Conservation (phyloP, 2,113 vertebrate species). For the Bungarus multicinctus region DNA sequence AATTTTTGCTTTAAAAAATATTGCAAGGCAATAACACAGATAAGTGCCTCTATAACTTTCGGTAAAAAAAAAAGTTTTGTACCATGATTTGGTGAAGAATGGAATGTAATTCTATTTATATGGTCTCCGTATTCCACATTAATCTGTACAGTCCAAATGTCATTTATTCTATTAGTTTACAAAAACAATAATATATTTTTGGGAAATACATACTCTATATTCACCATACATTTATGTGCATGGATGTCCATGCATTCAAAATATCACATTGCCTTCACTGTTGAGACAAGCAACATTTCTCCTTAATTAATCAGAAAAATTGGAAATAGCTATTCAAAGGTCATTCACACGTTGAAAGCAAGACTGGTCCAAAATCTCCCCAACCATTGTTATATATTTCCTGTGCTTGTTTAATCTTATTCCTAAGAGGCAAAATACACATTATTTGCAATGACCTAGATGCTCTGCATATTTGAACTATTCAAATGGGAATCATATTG, state of each 20-base stretch:
- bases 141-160: conserved; percentile 68
- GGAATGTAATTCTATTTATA: conserved; percentile 65
- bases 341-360: neutral
- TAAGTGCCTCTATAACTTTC: conserved; percentile 58
- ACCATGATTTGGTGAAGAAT: conserved; percentile 65
- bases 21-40: conserved; percentile 66
- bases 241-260: conserved; percentile 34
- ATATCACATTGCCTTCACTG: conserved; percentile 28
- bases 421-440: conserved; percentile 39
- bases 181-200: conserved; percentile 71
- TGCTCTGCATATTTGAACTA: conserved; percentile 29
- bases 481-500: neutral
- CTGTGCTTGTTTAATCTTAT: conserved; percentile 34
- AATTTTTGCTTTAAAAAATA: conserved; percentile 62
- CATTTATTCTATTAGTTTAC: conserved; percentile 70
- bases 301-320: conserved; percentile 23
- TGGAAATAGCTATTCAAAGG: conserved; percentile 35
- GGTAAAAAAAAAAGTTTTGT: conserved; percentile 56
- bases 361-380: conserved; percentile 19
- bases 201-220: conserved; percentile 43
- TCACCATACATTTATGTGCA: conserved; percentile 44
- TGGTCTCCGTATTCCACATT: conserved; percentile 53
- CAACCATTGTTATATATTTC: conserved; percentile 27
- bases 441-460: conserved; percentile 54
- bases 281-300: neutral